phyloP scores from a whole-genome alignment of 2,888 invertebrate genomes.

The Clepsis dumicolana region DNA sequence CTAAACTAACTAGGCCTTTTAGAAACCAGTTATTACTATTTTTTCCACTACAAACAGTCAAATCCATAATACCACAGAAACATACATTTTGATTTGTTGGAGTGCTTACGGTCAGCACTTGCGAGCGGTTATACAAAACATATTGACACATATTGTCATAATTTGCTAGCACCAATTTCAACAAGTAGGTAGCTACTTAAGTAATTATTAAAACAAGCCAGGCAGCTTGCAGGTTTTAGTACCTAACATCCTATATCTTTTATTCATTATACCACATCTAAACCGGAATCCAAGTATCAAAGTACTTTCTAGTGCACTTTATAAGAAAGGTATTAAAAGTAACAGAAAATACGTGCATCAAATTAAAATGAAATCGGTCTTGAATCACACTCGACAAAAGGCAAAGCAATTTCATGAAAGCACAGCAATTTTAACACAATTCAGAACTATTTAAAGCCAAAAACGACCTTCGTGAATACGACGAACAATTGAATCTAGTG shows the following conservation, averaged over 20 bases:
- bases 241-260: neutral
- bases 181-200: too few relatives aligned
- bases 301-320: neutral
- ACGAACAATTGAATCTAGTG: conserved; percentile 55
- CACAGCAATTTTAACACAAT: conserved; percentile 29
- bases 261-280: neutral
- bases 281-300: neutral
- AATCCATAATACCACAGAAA: neutral
- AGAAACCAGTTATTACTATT: conserved; percentile 21
- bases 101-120: too few relatives aligned
- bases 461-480: conserved; percentile 62
- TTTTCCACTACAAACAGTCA: neutral
- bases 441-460: conserved; percentile 48
- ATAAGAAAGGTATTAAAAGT: neutral
- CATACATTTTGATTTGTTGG: too few relatives aligned
- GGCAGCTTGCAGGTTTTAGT: too few relatives aligned
- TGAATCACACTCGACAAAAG: conserved; percentile 1
- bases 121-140: too few relatives aligned
- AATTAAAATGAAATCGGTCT: neutral
- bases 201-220: too few relatives aligned
- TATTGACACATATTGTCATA: too few relatives aligned
- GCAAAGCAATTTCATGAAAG: conserved; percentile 7
- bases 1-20: neutral
- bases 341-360: neutral
- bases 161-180: too few relatives aligned